A percentile compares a stretch with the other conserved stretches of the same genome.
These are phyloP conservation scores for Melanerpes formicivorus DNA, from an alignment of 2,113 vertebrate species.

Conservation along the genomic window DNA sequence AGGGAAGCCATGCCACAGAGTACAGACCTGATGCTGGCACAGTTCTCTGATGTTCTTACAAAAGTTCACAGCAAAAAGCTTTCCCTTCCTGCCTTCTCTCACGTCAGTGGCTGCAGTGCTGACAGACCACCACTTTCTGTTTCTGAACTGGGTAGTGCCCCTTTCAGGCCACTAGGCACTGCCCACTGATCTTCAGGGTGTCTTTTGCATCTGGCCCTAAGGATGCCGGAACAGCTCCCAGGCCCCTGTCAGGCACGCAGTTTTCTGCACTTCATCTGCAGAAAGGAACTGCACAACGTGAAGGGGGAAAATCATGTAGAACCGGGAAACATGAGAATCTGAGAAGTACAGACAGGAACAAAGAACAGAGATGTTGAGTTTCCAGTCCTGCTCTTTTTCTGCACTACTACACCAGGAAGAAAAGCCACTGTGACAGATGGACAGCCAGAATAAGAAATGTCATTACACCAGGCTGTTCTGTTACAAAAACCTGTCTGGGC, in stretches of 20 bases:
- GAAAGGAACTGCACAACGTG: neutral
- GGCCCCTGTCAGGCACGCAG: neutral
- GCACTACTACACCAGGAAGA: neutral
- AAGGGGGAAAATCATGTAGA: neutral
- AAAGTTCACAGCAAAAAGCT: neutral
- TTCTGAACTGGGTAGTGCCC: neutral
- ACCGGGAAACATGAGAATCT: neutral
- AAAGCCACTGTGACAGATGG: slow-evolving; percentile 17
- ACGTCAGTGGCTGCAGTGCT: rapidly evolving
- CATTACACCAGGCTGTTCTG: neutral
- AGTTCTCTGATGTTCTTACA: neutral
- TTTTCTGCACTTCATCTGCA: neutral
- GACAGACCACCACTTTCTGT: rapidly evolving
- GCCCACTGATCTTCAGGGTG: neutral
- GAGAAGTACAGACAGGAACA: neutral
- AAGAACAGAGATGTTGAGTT: neutral
- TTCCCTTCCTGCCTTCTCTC: neutral
- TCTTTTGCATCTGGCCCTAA: neutral
- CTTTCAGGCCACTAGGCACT: neutral
- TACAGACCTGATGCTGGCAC: neutral
- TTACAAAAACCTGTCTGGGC: neutral
- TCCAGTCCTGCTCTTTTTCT: neutral
- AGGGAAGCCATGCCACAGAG: neutral
- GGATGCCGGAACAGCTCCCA: neutral
- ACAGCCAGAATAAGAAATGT: neutral